phyloP scores from a whole-genome alignment of 2,113 vertebrate genomes.

The Harpagus bidentatus region DNA sequence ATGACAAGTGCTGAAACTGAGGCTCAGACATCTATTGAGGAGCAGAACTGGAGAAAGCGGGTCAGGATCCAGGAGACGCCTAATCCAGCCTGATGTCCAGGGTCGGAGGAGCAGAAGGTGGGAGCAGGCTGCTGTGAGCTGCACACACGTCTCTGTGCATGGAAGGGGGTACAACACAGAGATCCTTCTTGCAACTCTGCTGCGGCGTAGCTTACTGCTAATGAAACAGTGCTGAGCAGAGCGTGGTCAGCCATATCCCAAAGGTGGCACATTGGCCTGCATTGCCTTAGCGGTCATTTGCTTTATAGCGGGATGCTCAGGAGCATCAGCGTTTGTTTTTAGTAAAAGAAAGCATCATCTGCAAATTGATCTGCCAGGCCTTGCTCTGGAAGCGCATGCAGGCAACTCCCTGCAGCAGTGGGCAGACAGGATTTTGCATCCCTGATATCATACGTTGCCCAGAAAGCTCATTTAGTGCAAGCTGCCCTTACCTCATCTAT shows the following conservation, averaged over 20 bases:
- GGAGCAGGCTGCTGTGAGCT: neutral
- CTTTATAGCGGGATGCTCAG: neutral
- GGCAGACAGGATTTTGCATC: neutral
- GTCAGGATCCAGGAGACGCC: neutral
- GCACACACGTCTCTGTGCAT: fast-evolving
- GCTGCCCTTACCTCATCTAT: constrained; percentile 26
- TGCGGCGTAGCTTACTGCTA: neutral
- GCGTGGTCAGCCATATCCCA: neutral
- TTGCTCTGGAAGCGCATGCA: neutral
- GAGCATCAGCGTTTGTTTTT: neutral
- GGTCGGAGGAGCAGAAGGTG: neutral
- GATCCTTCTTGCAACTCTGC: neutral
- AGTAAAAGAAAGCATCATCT: neutral
- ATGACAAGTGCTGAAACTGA: neutral
- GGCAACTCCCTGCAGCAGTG: neutral
- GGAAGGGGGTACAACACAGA: neutral
- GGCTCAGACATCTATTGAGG: neutral
- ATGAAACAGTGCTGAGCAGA: neutral
- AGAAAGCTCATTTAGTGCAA: constrained; percentile 18
- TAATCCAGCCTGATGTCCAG: neutral
- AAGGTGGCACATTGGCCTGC: neutral
- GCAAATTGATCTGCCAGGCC: neutral
- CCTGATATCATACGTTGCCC: neutral
- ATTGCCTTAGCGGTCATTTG: neutral
- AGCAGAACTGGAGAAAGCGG: neutral